A percentile compares a stretch with the other conserved stretches of the same genome.
Conservation (phyloP, 2,797 vertebrate genomes). For the Lagorchestes hirsutus region DNA sequence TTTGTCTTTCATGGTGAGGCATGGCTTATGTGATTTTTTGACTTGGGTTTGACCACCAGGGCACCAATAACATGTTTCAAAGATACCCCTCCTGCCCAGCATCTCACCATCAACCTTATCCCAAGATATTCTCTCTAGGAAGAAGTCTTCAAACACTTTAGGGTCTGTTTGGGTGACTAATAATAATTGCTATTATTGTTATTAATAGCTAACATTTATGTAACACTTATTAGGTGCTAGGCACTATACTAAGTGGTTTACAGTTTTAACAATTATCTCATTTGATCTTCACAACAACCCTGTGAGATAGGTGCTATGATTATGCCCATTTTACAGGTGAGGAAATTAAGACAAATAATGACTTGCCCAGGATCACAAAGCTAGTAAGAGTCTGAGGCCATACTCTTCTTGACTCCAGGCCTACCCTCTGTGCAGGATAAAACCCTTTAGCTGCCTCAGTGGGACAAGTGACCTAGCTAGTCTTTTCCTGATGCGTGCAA, state of each 20-base stretch:
- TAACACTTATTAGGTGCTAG: background rate
- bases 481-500: background rate
- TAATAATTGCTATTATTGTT: background rate
- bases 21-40: background rate
- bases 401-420: background rate
- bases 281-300: background rate
- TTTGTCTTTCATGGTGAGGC: background rate
- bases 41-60: slow-evolving; percentile 4
- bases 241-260: background rate
- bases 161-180: background rate
- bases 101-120: background rate
- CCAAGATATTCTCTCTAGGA: background rate
- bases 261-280: background rate
- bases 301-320: background rate
- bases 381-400: background rate
- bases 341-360: background rate
- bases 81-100: background rate
- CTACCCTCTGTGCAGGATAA: background rate
- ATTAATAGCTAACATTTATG: background rate
- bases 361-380: background rate
- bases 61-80: background rate
- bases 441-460: background rate
- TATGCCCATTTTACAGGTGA: background rate
- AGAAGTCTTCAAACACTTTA: background rate
- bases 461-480: background rate